Conservation (phyloP, 2,888 invertebrate species). For the Anarsia innoxiella region DNA sequence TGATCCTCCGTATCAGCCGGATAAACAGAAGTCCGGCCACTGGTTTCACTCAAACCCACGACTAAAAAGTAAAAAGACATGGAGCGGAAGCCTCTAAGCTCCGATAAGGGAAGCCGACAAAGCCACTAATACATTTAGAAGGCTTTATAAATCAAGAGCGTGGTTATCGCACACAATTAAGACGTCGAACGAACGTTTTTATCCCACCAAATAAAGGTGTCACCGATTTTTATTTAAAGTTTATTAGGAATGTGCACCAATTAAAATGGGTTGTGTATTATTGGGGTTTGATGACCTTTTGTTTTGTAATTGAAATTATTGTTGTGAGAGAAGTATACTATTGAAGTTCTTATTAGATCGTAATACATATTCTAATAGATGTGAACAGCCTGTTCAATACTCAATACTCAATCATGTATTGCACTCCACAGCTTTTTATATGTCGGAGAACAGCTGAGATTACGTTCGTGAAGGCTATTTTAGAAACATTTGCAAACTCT, state of each 20-base stretch:
- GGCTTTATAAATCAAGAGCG: constrained; percentile 63
- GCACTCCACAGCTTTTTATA: too few relatives aligned
- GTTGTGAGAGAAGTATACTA: too few relatives aligned
- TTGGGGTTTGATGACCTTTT: background rate
- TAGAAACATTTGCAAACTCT: too few relatives aligned
- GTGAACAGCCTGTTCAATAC: too few relatives aligned
- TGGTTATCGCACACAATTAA: constrained; percentile 67
- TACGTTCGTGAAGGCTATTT: too few relatives aligned
- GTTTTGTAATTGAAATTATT: too few relatives aligned
- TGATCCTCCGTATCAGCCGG: too few relatives aligned
- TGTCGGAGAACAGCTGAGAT: too few relatives aligned
- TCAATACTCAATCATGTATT: too few relatives aligned
- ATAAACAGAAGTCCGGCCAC: constrained; percentile 1
- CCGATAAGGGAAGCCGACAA: constrained; percentile 66
- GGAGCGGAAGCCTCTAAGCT: constrained; percentile 56
- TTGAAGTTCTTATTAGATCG: too few relatives aligned
- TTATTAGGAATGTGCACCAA: background rate
- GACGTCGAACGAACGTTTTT: constrained; percentile 36
- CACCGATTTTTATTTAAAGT: constrained; percentile 15
- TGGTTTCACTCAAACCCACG: constrained; percentile 1
- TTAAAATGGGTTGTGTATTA: background rate
- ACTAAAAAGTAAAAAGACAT: constrained; percentile 27
- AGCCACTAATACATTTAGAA: constrained; percentile 56
- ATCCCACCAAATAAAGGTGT: constrained; percentile 25
- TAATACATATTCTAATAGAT: too few relatives aligned